Base-by-base conservation (phyloP, 2,797 vertebrate genomes). In the Molossus molossus region DNA sequence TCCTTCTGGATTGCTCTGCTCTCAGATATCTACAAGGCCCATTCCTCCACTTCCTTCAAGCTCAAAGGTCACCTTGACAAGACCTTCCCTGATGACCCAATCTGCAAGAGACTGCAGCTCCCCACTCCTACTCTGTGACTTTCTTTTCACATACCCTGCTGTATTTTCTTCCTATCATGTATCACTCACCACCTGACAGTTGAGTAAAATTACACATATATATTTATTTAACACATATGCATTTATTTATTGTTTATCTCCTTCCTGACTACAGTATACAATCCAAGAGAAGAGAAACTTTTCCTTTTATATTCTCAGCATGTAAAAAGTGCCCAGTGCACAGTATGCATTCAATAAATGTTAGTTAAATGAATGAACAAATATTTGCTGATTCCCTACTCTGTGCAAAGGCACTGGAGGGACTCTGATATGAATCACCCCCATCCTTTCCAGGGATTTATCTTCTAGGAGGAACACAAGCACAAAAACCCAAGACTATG, bases 141-240 rank as follows among this genome's bases (percentile, higher is more conserved):
- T 70, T 87, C 17, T 89, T 90, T 83, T 67, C 48, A 53, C 15
- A 40, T 18, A 21, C 2, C 14, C 27, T 76, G 25, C n/a, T 72
- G 86, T 86, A 64, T 84, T 96, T 80, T 82, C 62, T 65, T 69
- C 40, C 15, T 48, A 60, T 55, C 6, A 25, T 17, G 62, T 82
- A 23, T 65, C 37, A 53, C 45, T 73, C 23, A 45, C 58, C 60
- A 58, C 13, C 21, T 60, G 37, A 77, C 15, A 64, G 67, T 20
- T n/a, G 65, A 50, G 62, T 37, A 27, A 65, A 25, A 60, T 5
- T 15, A 15, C 0, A 55, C 33, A 69, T 37, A 23, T 4, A 27
- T 84, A 75, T 23, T 82, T 65, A 86, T 53, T 48, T 50, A 87
- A 48, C 6, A 18, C 2, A 45, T 6, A 73, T 1, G 40, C 18